A percentile compares a stretch with the other conserved stretches of the same genome.
phyloP scores from a whole-genome alignment of 2,113 vertebrate genomes.

The Candoia aspera region DNA sequence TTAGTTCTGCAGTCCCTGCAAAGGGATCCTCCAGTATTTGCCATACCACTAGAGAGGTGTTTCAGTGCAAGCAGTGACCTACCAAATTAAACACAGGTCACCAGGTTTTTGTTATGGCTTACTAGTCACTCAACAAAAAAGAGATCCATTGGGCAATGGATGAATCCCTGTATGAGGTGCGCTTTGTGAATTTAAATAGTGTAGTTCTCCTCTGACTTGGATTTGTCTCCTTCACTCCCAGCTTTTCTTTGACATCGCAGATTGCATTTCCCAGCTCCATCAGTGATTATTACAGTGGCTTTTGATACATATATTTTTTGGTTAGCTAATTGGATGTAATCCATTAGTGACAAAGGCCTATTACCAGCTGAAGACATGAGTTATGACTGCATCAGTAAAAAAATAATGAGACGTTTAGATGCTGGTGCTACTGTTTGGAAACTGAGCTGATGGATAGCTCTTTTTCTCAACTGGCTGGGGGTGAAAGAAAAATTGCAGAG shows the following conservation, averaged over 20 bases:
- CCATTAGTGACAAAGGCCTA: constrained; percentile 58
- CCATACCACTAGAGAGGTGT: not conserved
- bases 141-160: not conserved
- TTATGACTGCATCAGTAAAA: constrained; percentile 68
- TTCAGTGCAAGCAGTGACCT: not conserved
- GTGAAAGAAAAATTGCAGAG: no score
- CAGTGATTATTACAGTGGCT: constrained; percentile 53
- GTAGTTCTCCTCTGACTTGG: not conserved
- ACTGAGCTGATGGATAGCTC: constrained; percentile 46
- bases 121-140: no score
- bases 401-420: constrained; percentile 65
- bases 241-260: constrained; percentile 4
- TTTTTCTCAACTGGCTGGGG: constrained; percentile 22
- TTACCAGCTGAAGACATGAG: constrained; percentile 62
- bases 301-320: constrained; percentile 47
- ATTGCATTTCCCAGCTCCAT: constrained; percentile 24
- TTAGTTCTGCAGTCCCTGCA: not conserved
- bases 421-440: constrained; percentile 58
- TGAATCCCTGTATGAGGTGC: no score
- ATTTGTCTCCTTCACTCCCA: not conserved
- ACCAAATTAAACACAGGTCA: not conserved
- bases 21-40: no score
- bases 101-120: not conserved
- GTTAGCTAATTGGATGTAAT: constrained; percentile 63
- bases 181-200: no score